Evolutionary conservation across 2,797 vertebrate genomes (phyloP), one percentile per base, ranked within the genome.

Genomic region (Kryptolebias ocellatus): DNA sequence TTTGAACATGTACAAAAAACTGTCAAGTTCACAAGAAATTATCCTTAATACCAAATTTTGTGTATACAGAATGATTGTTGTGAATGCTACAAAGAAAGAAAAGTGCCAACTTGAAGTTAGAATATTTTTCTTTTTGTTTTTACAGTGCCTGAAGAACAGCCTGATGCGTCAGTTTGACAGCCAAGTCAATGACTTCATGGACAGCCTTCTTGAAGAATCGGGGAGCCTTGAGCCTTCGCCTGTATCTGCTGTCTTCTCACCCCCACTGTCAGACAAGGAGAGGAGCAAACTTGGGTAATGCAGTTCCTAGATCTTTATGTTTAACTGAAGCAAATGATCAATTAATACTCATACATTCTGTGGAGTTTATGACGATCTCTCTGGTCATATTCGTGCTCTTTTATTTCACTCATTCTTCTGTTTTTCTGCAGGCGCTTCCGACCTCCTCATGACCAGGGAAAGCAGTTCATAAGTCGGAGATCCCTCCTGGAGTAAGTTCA

Each of bases 401-500:
- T 11, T 11, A 45, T 20, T 28, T 10, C 15, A 24, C 2, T 52
- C 1, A 14, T 64, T 18, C 0, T 18, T 67, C 10, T 68, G 1
- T 71, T 61, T 75, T 17, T 74, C 12, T 72, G 28, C 61, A 97
- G 95, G 85, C 86, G 87, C 76, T 80, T 90, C 0, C 94, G 90
- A 67, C 92, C 95, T 45, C 92, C 94, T 78, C 94, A 95, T 50
- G 94, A 95, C 70, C 93, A 95, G 0, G 95, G 95, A 37, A 99
- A 99, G 81, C 90, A 95, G 70, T 99, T 98, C 89, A 83, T 96
- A 80, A 86, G 87, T 72, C 95, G 96, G 60, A 93, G 91, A 24
- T 98, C 98, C 45, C 90, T 98, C n/a, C 91, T 98, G 64, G 97
- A 99, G 97, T 99, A 78, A 98, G 97, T 94, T 27, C 4, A 63